Percentiles rank a stretch among this genome's conserved stretches.
Conservation (phyloP, 2,797 vertebrate species). For the Zenarchopterus dispar region DNA sequence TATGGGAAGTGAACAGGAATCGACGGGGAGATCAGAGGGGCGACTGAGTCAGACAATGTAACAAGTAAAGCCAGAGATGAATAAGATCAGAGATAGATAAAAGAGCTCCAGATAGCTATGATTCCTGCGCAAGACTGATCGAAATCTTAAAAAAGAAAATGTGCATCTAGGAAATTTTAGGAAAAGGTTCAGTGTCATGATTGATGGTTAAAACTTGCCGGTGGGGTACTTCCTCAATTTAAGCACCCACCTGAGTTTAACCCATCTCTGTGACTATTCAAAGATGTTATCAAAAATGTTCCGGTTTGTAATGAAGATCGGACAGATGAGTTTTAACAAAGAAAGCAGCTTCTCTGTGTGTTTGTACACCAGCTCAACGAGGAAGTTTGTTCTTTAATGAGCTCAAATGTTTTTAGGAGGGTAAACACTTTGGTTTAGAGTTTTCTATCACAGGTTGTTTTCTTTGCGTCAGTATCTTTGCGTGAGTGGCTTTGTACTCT, state of each 20-base stretch:
- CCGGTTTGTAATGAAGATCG: conserved; percentile 31
- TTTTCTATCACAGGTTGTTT: no score
- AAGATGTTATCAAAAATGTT: conserved; percentile 8
- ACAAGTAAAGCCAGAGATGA: conserved; percentile 48
- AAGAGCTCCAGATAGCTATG: conserved; percentile 1
- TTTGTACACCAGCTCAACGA: no score
- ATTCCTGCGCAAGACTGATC: not conserved
- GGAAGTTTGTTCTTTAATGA: no score
- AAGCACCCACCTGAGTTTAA: not conserved
- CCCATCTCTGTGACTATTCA: conserved; percentile 12
- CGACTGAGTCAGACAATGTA: conserved; percentile 22
- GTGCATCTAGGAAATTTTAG: conserved; percentile 17
- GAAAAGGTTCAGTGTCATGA: conserved; percentile 22
- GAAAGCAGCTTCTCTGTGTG: no score
- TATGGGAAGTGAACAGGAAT: conserved; percentile 25
- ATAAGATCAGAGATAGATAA: conserved; percentile 28
- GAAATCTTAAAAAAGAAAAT: conserved; percentile 14
- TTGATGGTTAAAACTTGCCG: conserved; percentile 45
- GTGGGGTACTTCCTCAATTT: conserved; percentile 10
- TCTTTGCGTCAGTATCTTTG: no score
- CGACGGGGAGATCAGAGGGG: conserved; percentile 28
- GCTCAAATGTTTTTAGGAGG: no score
- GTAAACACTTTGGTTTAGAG: no score
- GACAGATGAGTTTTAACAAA: not conserved
- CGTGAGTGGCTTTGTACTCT: no score